Evolutionary conservation across 1,140 invertebrate species (phyloP), one percentile per base, ranked within the genome.

Genomic region (Himalopsyche phryganea): DNA sequence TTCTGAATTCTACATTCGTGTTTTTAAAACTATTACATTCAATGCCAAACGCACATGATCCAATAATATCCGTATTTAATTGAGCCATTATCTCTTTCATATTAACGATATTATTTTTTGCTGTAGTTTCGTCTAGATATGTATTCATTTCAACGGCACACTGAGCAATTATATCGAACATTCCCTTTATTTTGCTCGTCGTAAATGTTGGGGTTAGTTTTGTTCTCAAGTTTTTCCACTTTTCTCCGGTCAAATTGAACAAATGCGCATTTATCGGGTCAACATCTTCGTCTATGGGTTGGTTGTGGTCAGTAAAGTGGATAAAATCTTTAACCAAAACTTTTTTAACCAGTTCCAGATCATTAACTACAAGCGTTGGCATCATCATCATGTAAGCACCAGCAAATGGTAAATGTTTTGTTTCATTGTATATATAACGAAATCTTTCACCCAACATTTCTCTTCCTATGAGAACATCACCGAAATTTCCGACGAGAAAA

Each of bases 271-370:
- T 71, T 0, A 83, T 58, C 0, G 78, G 80, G 67, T 83, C 75
- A 13, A 67, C 68, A 33, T 76, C 68, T n/a, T 76, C 74, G 53
- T 80, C 75, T 15, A 73, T 69, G 32, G 69, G 66, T 0, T 76
- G 46, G 0, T 73, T 75, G 6, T 79, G 76, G 60, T 81, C 75
- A 28, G 69, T 58, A 36, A 84, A 84, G 19, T 72, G 63, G 32
- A 73, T 64, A 38, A 83, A 85, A 59, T 85, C 81, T 62, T 80
- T 83, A 1, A 81, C 73, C 13, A 86, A 56, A 1, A 88, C 75
- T 11, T 74, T 69, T 59, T 84, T 84, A 0, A 85, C 73, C 0
- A 88, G 61, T 4, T 83, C 78, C 17, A 82, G 69, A 66, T 87
- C 82, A 6, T 78, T 70, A 1, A 82, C 45, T 3, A 83, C 59